Evolutionary conservation across 1,140 invertebrate species (phyloP).

Genomic region (Philaenus spumarius): DNA sequence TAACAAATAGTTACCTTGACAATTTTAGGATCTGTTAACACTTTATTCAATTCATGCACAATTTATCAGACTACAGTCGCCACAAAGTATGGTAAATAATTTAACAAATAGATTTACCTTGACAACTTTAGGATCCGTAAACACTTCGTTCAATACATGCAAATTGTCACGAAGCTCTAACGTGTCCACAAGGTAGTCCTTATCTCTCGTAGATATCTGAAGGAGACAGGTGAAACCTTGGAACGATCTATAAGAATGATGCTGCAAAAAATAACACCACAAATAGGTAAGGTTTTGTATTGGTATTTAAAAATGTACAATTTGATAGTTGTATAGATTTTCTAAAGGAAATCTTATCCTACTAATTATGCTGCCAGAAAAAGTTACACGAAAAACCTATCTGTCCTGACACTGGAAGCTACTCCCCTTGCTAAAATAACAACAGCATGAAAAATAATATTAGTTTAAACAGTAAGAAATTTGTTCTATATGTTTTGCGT

Average conservation of each 20-base stretch:
- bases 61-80: too few relatives aligned
- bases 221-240: conserved; percentile 87
- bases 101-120: conserved; percentile 55
- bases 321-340: too few relatives aligned
- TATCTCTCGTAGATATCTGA: conserved; percentile 82
- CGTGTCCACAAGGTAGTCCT: conserved; percentile 91
- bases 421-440: too few relatives aligned
- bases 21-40: conserved; percentile 86
- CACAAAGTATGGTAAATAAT: too few relatives aligned
- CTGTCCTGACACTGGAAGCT: too few relatives aligned
- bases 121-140: conserved; percentile 83
- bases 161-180: conserved; percentile 75
- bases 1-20: conserved; percentile 76
- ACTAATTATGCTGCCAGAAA: too few relatives aligned
- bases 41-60: conserved; percentile 54
- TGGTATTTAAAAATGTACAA: too few relatives aligned
- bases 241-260: conserved; percentile 77
- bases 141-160: conserved; percentile 79
- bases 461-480: too few relatives aligned
- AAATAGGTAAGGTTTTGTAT: background rate
- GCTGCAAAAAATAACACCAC: conserved; percentile 39
- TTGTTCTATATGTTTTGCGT: too few relatives aligned
- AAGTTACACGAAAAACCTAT: too few relatives aligned
- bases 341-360: too few relatives aligned
- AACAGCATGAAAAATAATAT: too few relatives aligned